Evolutionary conservation across 2,113 vertebrate species (phyloP), one percentile per base, ranked within the genome.

Genomic region (Elephas maximus): DNA sequence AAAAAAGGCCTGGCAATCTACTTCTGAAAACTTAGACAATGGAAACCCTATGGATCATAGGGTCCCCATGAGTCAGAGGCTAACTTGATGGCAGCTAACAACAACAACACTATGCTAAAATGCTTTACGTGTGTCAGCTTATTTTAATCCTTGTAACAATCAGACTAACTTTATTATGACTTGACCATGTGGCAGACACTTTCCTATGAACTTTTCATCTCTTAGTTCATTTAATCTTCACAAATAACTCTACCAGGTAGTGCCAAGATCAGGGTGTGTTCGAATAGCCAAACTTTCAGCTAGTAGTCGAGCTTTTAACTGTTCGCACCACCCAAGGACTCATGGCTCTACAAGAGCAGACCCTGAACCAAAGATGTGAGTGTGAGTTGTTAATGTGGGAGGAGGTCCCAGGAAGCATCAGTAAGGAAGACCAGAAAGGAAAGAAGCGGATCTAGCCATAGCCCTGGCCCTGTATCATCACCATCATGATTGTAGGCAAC

Each of bases 61-160:
- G 53, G 53, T 57, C 6, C 69, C 12, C 69, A 17, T 15, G 5
- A 14, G 9, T 17, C 67, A 71, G 30, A 14, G 67, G 67, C 11
- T 30, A 30, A 71, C 30, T n/a, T 28, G 30, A n/a, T 15, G 67
- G 30, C 67, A 33, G 67, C 71, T 37, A 41, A 20, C 7, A 37
- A 37, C n/a, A n/a, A 73, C n/a, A 20, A 12, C 53, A 57, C 53
- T 67, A 0, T 2, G 48, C 11, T 48, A 2, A 51, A 17, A n/a
- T 21, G 28, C 44, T n/a, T 57, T 5, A 0, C 51, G 0, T 0
- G 0, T 2, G 2, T 24, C 23, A 2, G 24, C 45, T 63, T 10
- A 51, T 11, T 30, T 28, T 8, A 4, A 5, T 1, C 30, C 63
- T 45, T 8, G 0, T 24, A 5, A 60, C 1, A 6, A 23, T 20